Evolutionary conservation across 2,113 vertebrate species (phyloP), one percentile per base, ranked within the genome.

Genomic region (Centropus unirufus): DNA sequence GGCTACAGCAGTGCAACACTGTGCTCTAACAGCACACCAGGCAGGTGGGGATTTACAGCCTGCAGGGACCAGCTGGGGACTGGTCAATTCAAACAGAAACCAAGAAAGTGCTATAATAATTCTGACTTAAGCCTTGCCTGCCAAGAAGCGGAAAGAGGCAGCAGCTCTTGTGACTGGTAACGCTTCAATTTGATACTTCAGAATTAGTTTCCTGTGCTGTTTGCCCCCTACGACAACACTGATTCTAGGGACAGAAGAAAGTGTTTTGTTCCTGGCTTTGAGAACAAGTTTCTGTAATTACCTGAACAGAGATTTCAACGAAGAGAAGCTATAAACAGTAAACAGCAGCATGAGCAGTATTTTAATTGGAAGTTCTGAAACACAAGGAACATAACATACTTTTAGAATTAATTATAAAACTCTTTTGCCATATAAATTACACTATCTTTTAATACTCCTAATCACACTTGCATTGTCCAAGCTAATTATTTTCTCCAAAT

Each of bases 291-390:
- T 79, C 27, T 83, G 82, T 49, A n/a, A 54, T 98, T 97, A 99
- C 99, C 99, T 98, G 98, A 99, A 98, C 0, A 99, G 96, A 72
- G 96, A 98, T 70, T 97, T 98, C 96, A 99, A 83, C 1, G 99
- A 98, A 7, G 97, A 97, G 96, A 99, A 98, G 81, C 99, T 99
- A 93, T 98, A 99, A 61, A 99, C 80, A 10, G 98, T 99, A 59
- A 99, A 99, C 17, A 99, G 93, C 91, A 99, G 83, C 99, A 99
- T 99, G 77, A 99, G 98, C 44, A 98, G 72, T 49, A 98, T 97
- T 98, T 99, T 99, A 97, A 99, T 97, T 19, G 98, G 99, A 93
- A 99, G 94, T 92, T 99, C 99, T 99, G 98, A 91, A 95, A 98
- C 39, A 97, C 61, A 95, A 95, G 20, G 30, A 86, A 85, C 73